Conservation (phyloP, 1,140 invertebrate genomes). For the Anagrus nilaparvatae region DNA sequence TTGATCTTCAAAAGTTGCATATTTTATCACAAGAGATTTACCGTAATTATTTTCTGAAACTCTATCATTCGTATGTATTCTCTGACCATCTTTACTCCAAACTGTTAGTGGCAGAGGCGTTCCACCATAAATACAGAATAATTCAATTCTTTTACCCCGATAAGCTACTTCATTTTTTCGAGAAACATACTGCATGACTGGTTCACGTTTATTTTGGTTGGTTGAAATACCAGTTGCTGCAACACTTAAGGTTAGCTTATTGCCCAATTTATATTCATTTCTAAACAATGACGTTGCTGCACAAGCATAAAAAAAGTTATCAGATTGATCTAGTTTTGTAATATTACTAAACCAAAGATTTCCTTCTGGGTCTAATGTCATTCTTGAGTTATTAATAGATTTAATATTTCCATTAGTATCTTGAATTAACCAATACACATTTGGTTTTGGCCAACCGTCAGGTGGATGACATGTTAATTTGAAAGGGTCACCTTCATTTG, state of each 20-base stretch:
- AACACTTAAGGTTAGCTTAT: conserved; percentile 69
- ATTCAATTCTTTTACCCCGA: conserved; percentile 66
- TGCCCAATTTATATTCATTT: conserved; percentile 86
- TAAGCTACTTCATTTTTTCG: conserved; percentile 77
- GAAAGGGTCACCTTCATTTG: conserved; percentile 78
- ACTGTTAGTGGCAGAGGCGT: conserved; percentile 74
- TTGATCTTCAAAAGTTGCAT: conserved; percentile 75
- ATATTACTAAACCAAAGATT: conserved; percentile 92
- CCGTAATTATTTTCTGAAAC: conserved; percentile 82
- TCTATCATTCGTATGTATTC: conserved; percentile 58
- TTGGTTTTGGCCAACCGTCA: conserved; percentile 88
- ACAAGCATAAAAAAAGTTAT: conserved; percentile 79
- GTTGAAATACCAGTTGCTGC: conserved; percentile 63
- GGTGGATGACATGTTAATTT: conserved; percentile 81
- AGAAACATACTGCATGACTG: conserved; percentile 70
- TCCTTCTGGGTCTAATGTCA: conserved; percentile 89
- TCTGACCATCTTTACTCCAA: conserved; percentile 72
- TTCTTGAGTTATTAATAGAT: conserved; percentile 84
- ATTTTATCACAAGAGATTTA: conserved; percentile 79
- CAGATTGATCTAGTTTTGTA: conserved; percentile 69
- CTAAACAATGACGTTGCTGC: conserved; percentile 78
- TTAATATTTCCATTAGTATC: conserved; percentile 66
- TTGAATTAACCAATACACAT: conserved; percentile 87
- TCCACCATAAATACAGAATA: conserved; percentile 86
- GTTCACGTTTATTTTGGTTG: conserved; percentile 65